Evolutionary conservation across 2,113 vertebrate genomes (phyloP).

Genomic region (Apistogramma diplotaenia): DNA sequence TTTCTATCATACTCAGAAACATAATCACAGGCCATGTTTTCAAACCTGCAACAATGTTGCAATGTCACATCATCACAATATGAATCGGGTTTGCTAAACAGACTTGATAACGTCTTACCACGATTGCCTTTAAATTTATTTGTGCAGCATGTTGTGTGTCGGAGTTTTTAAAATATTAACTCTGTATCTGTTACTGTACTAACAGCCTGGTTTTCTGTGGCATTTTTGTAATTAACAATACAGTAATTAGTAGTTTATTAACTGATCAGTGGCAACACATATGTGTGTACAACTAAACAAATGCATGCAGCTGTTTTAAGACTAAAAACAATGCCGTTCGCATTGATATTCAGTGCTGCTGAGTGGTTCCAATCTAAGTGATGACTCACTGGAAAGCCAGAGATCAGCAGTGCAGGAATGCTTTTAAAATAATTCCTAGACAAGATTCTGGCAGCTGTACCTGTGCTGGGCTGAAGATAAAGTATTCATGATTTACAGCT

Average conservation of each 20-base stretch:
- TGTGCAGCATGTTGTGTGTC: not conserved
- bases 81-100: not conserved
- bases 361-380: slow-evolving; percentile 4
- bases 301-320: not conserved
- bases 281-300: not conserved
- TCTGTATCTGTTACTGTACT: not conserved
- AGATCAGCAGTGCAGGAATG: slow-evolving; percentile 23
- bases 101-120: not conserved
- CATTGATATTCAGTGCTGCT: not conserved
- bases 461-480: not conserved
- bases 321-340: not conserved
- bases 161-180: too few relatives aligned
- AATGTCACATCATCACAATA: not conserved
- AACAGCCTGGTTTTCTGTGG: not conserved
- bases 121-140: not conserved
- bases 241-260: not conserved
- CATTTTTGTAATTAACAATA: not conserved
- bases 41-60: slow-evolving; percentile 16
- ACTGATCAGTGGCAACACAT: not conserved
- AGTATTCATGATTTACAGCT: slow-evolving; percentile 15
- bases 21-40: slow-evolving; percentile 19
- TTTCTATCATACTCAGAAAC: slow-evolving; percentile 44
- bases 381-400: slow-evolving; percentile 26
- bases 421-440: slow-evolving; percentile 31
- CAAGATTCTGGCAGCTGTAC: slow-evolving; percentile 2